Percentiles rank a stretch among this genome's conserved stretches.
Evolutionary conservation across 2,797 vertebrate genomes (phyloP).

Genomic region (Sebastes kiyomatsui): DNA sequence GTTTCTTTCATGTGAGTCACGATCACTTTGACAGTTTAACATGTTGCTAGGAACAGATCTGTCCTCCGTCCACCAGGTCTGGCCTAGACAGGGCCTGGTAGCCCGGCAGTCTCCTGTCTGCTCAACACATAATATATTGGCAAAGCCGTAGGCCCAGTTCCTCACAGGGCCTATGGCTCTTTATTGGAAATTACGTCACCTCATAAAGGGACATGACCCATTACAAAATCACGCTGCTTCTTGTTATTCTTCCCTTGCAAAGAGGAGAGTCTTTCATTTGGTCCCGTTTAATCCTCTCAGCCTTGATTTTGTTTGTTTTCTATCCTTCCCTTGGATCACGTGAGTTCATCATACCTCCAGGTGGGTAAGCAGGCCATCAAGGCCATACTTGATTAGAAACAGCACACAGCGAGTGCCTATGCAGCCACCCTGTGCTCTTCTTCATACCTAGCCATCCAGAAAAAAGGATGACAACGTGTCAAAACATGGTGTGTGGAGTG

Average conservation of each 20-base stretch:
- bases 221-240: constrained; percentile 53
- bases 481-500: constrained; percentile 50
- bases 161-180: constrained; percentile 41
- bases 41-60: constrained; percentile 34
- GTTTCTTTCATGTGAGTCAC: constrained; percentile 58
- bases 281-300: neutral
- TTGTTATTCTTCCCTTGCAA: constrained; percentile 50
- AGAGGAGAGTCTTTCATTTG: constrained; percentile 17
- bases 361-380: constrained; percentile 13
- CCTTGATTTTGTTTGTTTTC: constrained; percentile 47
- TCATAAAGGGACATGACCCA: constrained; percentile 68
- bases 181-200: constrained; percentile 74
- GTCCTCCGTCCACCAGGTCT: constrained; percentile 38
- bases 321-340: constrained; percentile 12
- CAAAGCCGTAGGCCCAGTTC: neutral
- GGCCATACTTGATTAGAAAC: constrained; percentile 59
- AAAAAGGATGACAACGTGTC: constrained; percentile 57
- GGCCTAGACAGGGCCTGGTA: constrained; percentile 28
- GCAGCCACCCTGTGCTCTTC: constrained; percentile 18
- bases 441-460: neutral
- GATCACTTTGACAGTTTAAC: constrained; percentile 56
- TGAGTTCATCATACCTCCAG: constrained; percentile 21
- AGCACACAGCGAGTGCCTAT: neutral
- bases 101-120: constrained; percentile 38
- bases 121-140: constrained; percentile 39